Base-by-base conservation (phyloP, 2,113 vertebrate genomes). In the Gracilinanus agilis region DNA sequence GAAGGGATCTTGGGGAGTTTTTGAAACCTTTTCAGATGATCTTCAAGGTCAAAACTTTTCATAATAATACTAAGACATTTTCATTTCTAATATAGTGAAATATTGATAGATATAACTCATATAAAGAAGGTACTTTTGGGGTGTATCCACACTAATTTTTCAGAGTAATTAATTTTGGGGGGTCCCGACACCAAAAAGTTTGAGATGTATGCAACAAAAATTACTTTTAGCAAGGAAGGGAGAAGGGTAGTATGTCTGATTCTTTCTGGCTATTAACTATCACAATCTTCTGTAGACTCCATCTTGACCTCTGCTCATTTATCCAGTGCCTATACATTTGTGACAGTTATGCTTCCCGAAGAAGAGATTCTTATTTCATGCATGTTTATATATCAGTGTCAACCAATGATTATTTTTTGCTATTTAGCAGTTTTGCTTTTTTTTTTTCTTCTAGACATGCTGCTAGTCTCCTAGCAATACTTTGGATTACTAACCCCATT, bases 391-490 rank as follows among this genome's bases (percentile, higher is more conserved):
- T 91, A 93, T 0, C 10, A 0, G 24, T 92, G 5, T 91, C 0
- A 0, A 53, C 54, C 1, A 44, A 55, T 89, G 9, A 49, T 94
- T 58, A 7, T 56, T 95, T 92, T 75, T 55, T 8, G 0, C 58
- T 54, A 89, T 54, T 89, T 91, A 92, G 90, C 75, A 95, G 55
- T n/a, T 53, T 96, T 95, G 94, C 44, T 40, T n/a, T 55, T 25
- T 91, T 94, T 61, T 93, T 94, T 94, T 61, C 92, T 94, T 91
- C n/a, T 21, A 95, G 89, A 67, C 0, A 0, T 56, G 3, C 54
- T 2, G 8, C 53, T 1, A 19, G 95, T 53, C 75, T 24, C 91
- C 24, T 0, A 90, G 67, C 23, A 97, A 53, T 44, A 93, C 44
- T 94, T 94, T 96, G 90, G 92, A 56, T 49, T 75, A 44, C 40